Percentiles rank a stretch among this genome's conserved stretches.
Evolutionary conservation across 2,113 vertebrate species (phyloP).

Genomic region (Nansenia antarctica): DNA sequence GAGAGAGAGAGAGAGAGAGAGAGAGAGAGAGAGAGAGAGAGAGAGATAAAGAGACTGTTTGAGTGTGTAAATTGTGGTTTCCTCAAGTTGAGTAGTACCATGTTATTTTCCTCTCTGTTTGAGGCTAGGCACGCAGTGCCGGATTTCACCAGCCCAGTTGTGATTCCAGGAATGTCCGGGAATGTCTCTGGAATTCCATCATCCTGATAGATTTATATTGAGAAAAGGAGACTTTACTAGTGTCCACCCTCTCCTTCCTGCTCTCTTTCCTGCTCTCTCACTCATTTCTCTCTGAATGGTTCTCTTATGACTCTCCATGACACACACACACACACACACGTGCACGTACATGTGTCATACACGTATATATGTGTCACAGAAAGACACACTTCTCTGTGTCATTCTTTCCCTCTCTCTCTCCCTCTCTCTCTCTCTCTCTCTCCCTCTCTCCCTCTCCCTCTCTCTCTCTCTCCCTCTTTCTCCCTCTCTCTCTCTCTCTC

Average conservation of each 20-base stretch:
- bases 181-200: too few species aligned
- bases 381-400: not conserved
- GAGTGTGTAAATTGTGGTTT: too few species aligned
- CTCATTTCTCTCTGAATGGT: too few species aligned
- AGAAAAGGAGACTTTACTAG: too few species aligned
- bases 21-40: not conserved
- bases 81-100: too few species aligned
- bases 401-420: not conserved
- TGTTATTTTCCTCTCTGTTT: too few species aligned
- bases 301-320: too few species aligned
- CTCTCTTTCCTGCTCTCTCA: too few species aligned
- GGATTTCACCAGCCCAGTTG: not conserved
- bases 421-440: slow-evolving; percentile 37
- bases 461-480: slow-evolving; percentile 30
- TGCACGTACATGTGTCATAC: not conserved
- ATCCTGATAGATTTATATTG: too few species aligned
- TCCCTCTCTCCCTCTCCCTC: slow-evolving; percentile 27
- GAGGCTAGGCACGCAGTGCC: not conserved
- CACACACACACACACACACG: not conserved
- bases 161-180: too few species aligned
- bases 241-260: too few species aligned
- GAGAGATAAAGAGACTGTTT: not conserved
- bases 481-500: slow-evolving; percentile 32
- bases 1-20: not conserved
- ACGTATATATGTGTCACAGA: not conserved